These are phyloP conservation scores for Biston betularia DNA, from an alignment of 2,888 invertebrate species.

Conservation along the genomic window DNA sequence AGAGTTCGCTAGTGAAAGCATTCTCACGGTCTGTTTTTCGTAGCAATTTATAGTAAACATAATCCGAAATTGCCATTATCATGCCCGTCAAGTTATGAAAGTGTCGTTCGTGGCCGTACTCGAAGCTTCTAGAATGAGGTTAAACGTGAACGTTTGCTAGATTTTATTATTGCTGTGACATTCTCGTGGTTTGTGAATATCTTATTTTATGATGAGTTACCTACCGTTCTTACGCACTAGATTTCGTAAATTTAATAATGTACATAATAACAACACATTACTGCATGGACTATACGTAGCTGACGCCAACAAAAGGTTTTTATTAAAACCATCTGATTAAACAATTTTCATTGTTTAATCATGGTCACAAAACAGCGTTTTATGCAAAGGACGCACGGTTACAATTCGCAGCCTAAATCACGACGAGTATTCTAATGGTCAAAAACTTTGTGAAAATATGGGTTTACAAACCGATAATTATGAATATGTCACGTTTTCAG, in stretches of 20 bases:
- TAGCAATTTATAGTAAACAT: constrained; percentile 44
- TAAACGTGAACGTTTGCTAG: constrained; percentile 35
- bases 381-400: constrained; percentile 19
- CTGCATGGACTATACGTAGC: background rate
- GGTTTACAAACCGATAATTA: background rate
- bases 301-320: constrained; percentile 24
- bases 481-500: too few relatives aligned
- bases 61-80: constrained; percentile 47
- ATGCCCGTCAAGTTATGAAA: constrained; percentile 52
- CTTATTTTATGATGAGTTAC: constrained; percentile 12
- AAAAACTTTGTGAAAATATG: background rate
- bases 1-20: constrained; percentile 49
- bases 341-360: constrained; percentile 34
- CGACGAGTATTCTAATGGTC: background rate
- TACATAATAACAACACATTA: constrained; percentile 1
- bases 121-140: constrained; percentile 28
- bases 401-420: constrained; percentile 9
- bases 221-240: constrained; percentile 11
- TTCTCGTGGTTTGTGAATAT: constrained; percentile 29
- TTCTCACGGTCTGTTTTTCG: constrained; percentile 63
- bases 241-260: constrained; percentile 16
- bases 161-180: constrained; percentile 40
- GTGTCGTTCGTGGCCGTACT: constrained; percentile 44
- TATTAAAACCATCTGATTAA: constrained; percentile 34
- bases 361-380: constrained; percentile 27